Percentiles rank a stretch among this genome's conserved stretches.
These are phyloP conservation scores for Oegoconia quadripuncta DNA, from an alignment of 2,888 invertebrate species.

Conservation along the genomic window DNA sequence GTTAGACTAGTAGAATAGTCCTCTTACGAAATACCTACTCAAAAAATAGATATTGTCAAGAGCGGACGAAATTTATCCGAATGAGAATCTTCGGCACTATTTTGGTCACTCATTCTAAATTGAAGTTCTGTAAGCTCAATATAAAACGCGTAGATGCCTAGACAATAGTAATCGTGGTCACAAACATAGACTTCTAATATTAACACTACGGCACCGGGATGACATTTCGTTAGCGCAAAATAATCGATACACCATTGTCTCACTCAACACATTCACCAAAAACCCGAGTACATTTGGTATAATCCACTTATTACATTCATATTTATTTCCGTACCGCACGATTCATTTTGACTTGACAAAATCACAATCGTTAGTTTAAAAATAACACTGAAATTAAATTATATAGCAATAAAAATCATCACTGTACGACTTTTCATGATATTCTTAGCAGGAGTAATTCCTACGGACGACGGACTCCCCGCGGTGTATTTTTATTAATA, in stretches of 20 bases:
- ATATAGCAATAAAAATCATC: constrained; percentile 55
- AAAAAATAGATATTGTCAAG: constrained; percentile 58
- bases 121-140: constrained; percentile 68
- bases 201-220: constrained; percentile 75
- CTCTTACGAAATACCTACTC: constrained; percentile 40
- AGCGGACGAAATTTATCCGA: constrained; percentile 51
- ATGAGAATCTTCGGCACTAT: constrained; percentile 61
- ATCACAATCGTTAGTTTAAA: constrained; percentile 39
- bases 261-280: constrained; percentile 72
- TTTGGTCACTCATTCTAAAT: constrained; percentile 70
- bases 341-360: constrained; percentile 26
- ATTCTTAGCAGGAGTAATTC: constrained; percentile 69
- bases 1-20: no score
- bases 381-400: constrained; percentile 61
- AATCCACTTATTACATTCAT: constrained; percentile 36
- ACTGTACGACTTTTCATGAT: constrained; percentile 68
- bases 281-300: constrained; percentile 47
- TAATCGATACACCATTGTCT: constrained; percentile 80
- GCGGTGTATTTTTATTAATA: constrained; percentile 57
- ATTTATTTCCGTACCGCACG: constrained; percentile 27
- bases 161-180: constrained; percentile 72
- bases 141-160: constrained; percentile 77
- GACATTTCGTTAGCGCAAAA: constrained; percentile 78
- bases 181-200: constrained; percentile 77
- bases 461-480: constrained; percentile 48